Percentiles rank a stretch among this genome's conserved stretches.
These are phyloP conservation scores for Drosophila parvula DNA, from an alignment of 1,140 invertebrate genomes.

Conservation along the genomic window DNA sequence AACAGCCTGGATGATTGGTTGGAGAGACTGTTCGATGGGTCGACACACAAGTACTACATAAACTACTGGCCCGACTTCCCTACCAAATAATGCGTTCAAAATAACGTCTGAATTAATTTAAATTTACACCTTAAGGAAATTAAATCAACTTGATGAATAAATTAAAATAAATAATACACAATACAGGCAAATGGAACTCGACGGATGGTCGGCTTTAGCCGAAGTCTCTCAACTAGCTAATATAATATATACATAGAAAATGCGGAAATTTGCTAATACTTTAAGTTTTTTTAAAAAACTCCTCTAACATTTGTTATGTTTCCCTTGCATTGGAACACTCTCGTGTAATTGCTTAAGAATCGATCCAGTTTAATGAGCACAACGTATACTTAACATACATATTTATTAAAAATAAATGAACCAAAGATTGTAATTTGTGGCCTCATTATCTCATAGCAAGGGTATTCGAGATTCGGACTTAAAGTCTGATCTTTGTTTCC, in stretches of 20 bases:
- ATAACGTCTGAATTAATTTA: constrained; percentile 5
- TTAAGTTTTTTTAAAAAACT: constrained; percentile 15
- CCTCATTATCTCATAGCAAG: background rate
- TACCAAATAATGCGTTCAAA: constrained; percentile 71
- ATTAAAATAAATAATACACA: background rate
- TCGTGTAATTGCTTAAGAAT: constrained; percentile 11
- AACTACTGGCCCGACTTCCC: constrained; percentile 98
- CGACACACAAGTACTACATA: constrained; percentile 96
- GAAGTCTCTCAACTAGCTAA: constrained; percentile 12
- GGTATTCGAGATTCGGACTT: background rate
- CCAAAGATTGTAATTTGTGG: background rate
- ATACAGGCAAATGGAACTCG: constrained; percentile 5
- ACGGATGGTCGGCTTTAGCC: constrained; percentile 11
- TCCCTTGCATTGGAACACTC: constrained; percentile 11
- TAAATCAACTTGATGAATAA: background rate
- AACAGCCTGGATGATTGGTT: constrained; percentile 98
- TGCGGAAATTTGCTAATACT: constrained; percentile 9
- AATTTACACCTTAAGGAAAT: background rate
- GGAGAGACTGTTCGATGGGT: constrained; percentile 97
- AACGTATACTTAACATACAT: constrained; percentile 5
- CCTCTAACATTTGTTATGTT: constrained; percentile 13
- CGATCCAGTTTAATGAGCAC: constrained; percentile 1
- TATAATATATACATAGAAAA: constrained; percentile 9
- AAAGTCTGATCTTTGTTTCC: constrained; percentile 6
- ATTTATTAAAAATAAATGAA: constrained; percentile 19